phyloP scores from a whole-genome alignment of 2,797 vertebrate genomes.

The Peromyscus nudipes region DNA sequence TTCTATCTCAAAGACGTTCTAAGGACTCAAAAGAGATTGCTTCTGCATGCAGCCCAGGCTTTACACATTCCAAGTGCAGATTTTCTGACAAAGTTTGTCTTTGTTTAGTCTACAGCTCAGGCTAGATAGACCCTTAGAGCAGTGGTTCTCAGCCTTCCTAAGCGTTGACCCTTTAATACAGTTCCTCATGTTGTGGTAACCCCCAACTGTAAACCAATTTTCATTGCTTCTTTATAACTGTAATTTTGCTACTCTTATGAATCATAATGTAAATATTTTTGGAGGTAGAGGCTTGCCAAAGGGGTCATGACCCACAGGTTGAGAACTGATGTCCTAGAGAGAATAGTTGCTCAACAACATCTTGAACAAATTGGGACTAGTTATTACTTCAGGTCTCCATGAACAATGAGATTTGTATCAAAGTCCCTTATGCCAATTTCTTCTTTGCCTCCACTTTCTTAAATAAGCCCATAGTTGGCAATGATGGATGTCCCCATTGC shows the following conservation, averaged over 20 bases:
- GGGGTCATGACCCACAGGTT: background rate
- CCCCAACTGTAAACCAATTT: background rate
- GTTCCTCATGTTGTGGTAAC: background rate
- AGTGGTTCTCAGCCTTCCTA: background rate
- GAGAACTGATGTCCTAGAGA: background rate
- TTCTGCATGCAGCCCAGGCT: background rate
- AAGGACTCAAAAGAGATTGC: background rate
- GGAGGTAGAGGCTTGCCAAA: background rate
- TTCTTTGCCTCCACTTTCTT: background rate
- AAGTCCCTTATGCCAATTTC: background rate
- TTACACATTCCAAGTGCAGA: background rate
- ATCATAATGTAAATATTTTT: background rate
- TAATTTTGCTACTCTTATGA: background rate
- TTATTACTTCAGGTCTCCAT: background rate
- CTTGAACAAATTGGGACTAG: background rate
- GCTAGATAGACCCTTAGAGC: background rate
- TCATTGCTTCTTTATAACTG: background rate
- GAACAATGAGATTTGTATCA: background rate
- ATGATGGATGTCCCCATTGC: background rate
- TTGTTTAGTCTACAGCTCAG: background rate
- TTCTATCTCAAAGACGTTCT: background rate
- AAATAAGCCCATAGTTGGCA: background rate
- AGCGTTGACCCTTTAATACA: background rate
- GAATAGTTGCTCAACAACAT: background rate
- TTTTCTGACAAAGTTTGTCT: too few species aligned